Percentiles rank a stretch among this genome's conserved stretches.
Evolutionary conservation across 2,113 vertebrate species (phyloP).

Genomic region (Callipepla squamata): DNA sequence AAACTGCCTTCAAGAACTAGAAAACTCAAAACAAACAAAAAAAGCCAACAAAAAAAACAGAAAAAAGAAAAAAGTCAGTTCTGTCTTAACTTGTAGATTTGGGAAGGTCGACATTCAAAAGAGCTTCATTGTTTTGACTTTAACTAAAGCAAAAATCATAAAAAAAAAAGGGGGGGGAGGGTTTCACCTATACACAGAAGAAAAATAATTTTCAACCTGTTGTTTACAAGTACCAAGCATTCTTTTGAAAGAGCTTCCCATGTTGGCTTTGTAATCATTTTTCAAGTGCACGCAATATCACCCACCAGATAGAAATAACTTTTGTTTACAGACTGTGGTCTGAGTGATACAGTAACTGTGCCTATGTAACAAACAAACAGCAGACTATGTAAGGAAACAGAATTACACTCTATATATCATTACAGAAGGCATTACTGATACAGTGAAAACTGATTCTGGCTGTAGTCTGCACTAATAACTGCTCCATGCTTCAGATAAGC

Average conservation of each 20-base stretch:
- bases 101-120: background rate
- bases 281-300: background rate
- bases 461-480: background rate
- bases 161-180: too few species aligned
- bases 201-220: background rate
- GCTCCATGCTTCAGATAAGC: background rate
- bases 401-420: background rate
- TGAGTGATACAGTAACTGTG: background rate
- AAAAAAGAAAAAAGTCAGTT: background rate
- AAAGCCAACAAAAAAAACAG: too few species aligned
- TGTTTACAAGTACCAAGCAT: background rate
- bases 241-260: background rate
- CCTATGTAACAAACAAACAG: background rate
- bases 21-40: background rate
- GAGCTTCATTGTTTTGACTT: background rate
- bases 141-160: background rate
- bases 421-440: background rate
- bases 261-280: background rate
- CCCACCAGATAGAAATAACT: background rate
- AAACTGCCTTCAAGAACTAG: background rate
- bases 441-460: background rate
- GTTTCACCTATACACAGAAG: background rate
- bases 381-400: background rate
- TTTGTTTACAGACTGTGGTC: background rate
- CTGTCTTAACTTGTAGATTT: background rate